Conservation (phyloP, 2,113 vertebrate genomes). For the Festucalex cinctus region DNA sequence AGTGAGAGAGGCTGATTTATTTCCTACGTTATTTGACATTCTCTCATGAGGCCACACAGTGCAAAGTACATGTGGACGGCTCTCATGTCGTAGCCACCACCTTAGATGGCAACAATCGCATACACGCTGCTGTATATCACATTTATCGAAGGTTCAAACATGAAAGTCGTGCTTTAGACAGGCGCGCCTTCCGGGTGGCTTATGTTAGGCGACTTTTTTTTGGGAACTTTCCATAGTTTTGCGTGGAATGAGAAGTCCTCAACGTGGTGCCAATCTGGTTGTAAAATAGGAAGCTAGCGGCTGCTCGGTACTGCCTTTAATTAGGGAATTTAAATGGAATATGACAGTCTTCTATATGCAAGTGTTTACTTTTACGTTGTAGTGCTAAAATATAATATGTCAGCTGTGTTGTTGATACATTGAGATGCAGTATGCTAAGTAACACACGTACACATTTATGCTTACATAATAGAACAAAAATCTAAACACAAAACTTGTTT, state of each 20-base stretch:
- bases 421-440: too few relatives aligned
- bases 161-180: neutral
- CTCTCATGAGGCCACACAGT: neutral
- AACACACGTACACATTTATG: too few relatives aligned
- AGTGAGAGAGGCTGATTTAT: neutral
- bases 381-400: neutral
- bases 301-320: neutral
- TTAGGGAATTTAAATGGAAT: neutral
- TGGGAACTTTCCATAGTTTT: neutral
- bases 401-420: neutral
- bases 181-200: neutral
- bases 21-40: constrained; percentile 22
- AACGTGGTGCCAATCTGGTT: neutral
- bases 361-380: neutral
- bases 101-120: constrained; percentile 6
- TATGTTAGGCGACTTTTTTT: neutral
- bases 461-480: too few relatives aligned
- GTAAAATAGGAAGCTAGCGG: neutral
- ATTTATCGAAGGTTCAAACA: neutral
- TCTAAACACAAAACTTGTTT: too few relatives aligned
- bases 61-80: neutral
- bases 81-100: neutral
- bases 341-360: too few relatives aligned
- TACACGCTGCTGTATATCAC: neutral
- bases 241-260: neutral